Base-by-base conservation (phyloP, 1,140 invertebrate species). In the Drosophila suzukii region DNA sequence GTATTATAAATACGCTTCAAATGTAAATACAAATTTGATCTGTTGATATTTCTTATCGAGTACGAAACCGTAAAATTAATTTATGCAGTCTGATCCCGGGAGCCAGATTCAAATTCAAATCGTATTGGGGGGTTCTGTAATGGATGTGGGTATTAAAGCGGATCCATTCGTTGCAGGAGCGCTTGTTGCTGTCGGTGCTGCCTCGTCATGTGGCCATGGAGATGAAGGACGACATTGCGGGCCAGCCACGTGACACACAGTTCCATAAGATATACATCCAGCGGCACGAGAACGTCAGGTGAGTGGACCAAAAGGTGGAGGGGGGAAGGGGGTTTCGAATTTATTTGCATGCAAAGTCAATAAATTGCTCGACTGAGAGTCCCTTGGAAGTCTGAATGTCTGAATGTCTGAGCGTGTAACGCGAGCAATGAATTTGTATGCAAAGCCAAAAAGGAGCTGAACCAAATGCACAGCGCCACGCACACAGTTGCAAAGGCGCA, bases 191-290 rank as follows among this genome's bases (percentile, higher is more conserved):
- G 54, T 98, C 97, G 39, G 98, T 99, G 41, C 93, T 99, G 50
- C 98, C 98, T 0, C 95, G 97, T 55, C 98, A 99, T 93, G 97
- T 99, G 73, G 98, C 98, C 39, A 97, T 98, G 95, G 98, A 99
- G 94, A 98, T 99, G 97, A 99, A 98, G 93, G 96, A 97, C 27
- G 98, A 99, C 93, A 98, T 99, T 88, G 97, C 97, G 27, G 97
- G 95, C 39, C 97, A 98, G 92, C 97, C 96, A 32, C 96, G 97
- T 90, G 96, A 98, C 91, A 96, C 97, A 38, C 98, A 97, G 94
- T 99, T 99, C 93, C 98, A 99, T 92, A 99, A 99, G 94, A 99
- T 99, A 91, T 99, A 99, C 93, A 99, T 99, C 86, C 97, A 98
- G 92, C 95, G 96, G 68, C 97, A 99, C 92, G 97, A 99, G 82